Percentiles rank a stretch among this genome's conserved stretches.
These are phyloP conservation scores for Spheniscus mendiculus DNA, from an alignment of 2,113 vertebrate genomes.

Conservation along the genomic window DNA sequence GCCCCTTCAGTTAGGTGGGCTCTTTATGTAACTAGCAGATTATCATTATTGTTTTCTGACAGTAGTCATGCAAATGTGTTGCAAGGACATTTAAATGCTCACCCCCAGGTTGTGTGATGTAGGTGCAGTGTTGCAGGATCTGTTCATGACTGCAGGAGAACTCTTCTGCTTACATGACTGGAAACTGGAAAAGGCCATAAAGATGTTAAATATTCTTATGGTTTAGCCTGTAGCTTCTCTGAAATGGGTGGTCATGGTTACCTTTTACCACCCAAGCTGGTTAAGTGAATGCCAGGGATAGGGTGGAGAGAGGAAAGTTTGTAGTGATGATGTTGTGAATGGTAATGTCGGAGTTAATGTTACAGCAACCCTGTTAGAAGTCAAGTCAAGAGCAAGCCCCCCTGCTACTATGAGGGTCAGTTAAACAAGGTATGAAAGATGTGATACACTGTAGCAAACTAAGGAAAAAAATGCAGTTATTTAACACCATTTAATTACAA, in stretches of 20 bases:
- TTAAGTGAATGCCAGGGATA: background rate
- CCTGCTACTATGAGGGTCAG: background rate
- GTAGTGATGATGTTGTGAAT: background rate
- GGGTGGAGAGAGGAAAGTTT: background rate
- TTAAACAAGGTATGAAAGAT: background rate
- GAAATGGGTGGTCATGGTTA: rapidly evolving
- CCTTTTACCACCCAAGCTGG: background rate
- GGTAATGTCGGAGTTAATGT: background rate
- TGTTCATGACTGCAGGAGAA: background rate
- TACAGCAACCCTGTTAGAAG: background rate
- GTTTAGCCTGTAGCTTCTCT: background rate
- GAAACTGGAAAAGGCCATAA: background rate
- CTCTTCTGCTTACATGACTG: rapidly evolving
- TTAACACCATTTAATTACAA: conserved; percentile 40
- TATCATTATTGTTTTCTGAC: background rate
- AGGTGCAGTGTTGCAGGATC: background rate
- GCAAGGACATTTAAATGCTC: background rate
- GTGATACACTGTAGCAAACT: conserved; percentile 8
- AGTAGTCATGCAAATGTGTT: background rate
- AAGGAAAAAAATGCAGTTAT: background rate
- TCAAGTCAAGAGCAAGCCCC: background rate
- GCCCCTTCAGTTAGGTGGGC: background rate
- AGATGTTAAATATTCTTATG: background rate
- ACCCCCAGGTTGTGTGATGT: rapidly evolving
- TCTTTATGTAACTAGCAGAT: background rate